Percentiles rank a stretch among this genome's conserved stretches.
Conservation (phyloP, 2,888 invertebrate species). For the Germaria angustata region DNA sequence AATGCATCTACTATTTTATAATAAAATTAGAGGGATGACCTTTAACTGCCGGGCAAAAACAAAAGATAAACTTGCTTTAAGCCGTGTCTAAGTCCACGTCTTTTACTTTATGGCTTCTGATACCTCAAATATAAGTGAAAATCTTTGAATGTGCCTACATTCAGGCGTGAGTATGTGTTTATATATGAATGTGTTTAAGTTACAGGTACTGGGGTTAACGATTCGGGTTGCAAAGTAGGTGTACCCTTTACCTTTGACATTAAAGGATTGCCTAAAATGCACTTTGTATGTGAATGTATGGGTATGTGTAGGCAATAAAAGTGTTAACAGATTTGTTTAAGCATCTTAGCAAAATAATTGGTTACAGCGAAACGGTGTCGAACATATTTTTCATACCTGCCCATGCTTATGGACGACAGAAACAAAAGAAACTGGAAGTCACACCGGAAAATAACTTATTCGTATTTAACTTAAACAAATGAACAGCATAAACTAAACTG, state of each 20-base stretch:
- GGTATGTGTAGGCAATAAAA: slow-evolving; percentile 31
- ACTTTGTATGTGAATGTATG: too few species aligned
- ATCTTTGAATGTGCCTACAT: background rate
- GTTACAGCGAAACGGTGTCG: background rate
- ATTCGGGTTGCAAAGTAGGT: slow-evolving; percentile 72
- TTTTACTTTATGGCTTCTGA: slow-evolving; percentile 41
- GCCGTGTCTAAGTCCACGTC: slow-evolving; percentile 20
- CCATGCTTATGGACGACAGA: background rate
- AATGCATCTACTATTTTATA: slow-evolving; percentile 11
- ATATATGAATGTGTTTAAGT: background rate
- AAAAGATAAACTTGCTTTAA: background rate
- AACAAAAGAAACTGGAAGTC: slow-evolving; percentile 55
- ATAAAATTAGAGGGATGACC: slow-evolving; percentile 15
- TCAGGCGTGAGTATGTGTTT: background rate
- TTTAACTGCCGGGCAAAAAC: background rate
- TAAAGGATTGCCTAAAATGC: slow-evolving; percentile 70
- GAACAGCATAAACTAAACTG: slow-evolving; percentile 12
- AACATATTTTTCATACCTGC: background rate
- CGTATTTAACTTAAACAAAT: slow-evolving; percentile 26
- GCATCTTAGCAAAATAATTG: slow-evolving; percentile 23
- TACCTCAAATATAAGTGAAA: background rate
- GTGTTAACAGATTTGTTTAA: slow-evolving; percentile 46
- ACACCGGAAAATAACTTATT: slow-evolving; percentile 51
- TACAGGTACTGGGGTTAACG: slow-evolving; percentile 26
- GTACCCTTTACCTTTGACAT: slow-evolving; percentile 76